A percentile compares a stretch with the other conserved stretches of the same genome.
Conservation (phyloP, 2,113 vertebrate species). For the Pelodiscus sinensis region DNA sequence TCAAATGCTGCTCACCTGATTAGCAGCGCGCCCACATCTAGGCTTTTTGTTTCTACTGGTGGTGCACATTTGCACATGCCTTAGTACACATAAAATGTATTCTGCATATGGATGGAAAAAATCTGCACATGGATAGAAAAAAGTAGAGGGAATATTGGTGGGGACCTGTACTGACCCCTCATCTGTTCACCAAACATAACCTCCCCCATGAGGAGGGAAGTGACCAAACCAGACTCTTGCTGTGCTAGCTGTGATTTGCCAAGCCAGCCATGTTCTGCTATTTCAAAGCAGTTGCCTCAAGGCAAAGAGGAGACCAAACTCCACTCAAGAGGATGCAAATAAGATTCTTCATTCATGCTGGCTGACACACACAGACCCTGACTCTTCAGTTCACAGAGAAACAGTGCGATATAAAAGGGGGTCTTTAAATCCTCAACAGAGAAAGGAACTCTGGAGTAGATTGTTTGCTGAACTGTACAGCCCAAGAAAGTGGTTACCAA, state of each 20-base stretch:
- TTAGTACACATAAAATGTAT: too few relatives aligned
- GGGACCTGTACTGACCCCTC: background rate
- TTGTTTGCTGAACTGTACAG: conserved; percentile 10
- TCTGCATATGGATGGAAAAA: too few relatives aligned
- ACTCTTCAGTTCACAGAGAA: background rate
- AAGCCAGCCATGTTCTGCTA: too few relatives aligned
- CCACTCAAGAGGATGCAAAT: background rate
- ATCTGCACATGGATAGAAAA: too few relatives aligned
- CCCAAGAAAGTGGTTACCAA: background rate
- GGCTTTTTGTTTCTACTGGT: too few relatives aligned
- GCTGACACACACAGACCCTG: background rate
- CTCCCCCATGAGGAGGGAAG: background rate
- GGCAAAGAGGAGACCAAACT: background rate
- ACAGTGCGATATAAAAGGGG: background rate
- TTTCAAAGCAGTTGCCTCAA: background rate
- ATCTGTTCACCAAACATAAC: background rate
- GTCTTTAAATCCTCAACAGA: background rate
- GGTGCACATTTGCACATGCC: too few relatives aligned
- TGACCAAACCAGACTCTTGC: background rate
- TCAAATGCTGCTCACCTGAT: too few relatives aligned
- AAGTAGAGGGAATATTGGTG: background rate
- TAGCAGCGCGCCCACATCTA: too few relatives aligned
- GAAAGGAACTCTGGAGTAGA: background rate
- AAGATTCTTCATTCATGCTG: background rate
- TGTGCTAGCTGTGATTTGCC: background rate